Percentiles rank a stretch among this genome's conserved stretches.
phyloP scores from a whole-genome alignment of 2,797 vertebrate genomes.

The Percopsis omiscomaycus region DNA sequence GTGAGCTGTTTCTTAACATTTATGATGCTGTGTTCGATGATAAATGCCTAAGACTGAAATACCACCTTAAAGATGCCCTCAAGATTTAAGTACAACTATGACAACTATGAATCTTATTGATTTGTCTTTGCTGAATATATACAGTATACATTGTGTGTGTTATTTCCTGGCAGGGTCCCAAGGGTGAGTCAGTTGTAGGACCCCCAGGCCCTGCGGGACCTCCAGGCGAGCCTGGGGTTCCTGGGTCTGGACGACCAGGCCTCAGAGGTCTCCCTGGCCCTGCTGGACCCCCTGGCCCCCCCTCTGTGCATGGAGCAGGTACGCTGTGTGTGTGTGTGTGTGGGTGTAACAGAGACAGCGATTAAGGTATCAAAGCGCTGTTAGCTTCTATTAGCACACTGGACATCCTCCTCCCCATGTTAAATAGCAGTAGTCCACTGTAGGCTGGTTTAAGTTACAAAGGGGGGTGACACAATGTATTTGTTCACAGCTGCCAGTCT shows the following conservation, averaged over 20 bases:
- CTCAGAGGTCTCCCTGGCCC: conserved; percentile 83
- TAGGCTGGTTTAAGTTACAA: not conserved
- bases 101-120: not conserved
- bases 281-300: conserved; percentile 84
- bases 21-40: too few relatives aligned
- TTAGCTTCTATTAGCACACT: not conserved
- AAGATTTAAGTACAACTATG: too few relatives aligned
- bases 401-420: too few relatives aligned
- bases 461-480: too few relatives aligned
- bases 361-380: not conserved
- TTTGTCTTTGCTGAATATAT: too few relatives aligned
- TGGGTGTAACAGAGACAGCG: not conserved
- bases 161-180: conserved; percentile 80
- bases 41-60: too few relatives aligned
- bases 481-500: conserved; percentile 67
- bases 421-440: not conserved
- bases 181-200: conserved; percentile 86
- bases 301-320: conserved; percentile 78
- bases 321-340: conserved; percentile 1
- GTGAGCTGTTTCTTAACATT: too few relatives aligned
- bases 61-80: too few relatives aligned
- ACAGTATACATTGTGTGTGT: not conserved
- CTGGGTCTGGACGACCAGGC: conserved; percentile 85
- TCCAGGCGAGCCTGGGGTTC: conserved; percentile 82
- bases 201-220: conserved; percentile 84